Evolutionary conservation across 1,140 invertebrate genomes (phyloP).

Genomic region (Cydia strobilella): DNA sequence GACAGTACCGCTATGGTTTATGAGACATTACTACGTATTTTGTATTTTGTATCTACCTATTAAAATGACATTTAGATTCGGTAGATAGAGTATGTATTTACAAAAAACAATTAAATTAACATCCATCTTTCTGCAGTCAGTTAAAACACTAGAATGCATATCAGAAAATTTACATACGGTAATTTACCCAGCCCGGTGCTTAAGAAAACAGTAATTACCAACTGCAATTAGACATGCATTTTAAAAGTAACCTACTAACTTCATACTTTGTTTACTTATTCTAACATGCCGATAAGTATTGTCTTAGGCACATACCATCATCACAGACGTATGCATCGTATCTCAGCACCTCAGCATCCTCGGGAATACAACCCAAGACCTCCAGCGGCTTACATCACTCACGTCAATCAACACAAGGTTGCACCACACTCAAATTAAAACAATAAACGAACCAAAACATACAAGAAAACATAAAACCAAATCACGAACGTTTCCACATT

Average conservation of each 20-base stretch:
- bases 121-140: too few species aligned
- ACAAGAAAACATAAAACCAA: slow-evolving; percentile 41
- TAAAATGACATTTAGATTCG: too few species aligned
- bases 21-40: too few species aligned
- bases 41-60: too few species aligned
- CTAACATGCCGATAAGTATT: slow-evolving; percentile 5
- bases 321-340: slow-evolving; percentile 74
- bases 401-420: slow-evolving; percentile 69
- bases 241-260: slow-evolving; percentile 40
- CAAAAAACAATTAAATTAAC: too few species aligned
- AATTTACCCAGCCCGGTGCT: too few species aligned
- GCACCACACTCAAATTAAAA: slow-evolving; percentile 59
- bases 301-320: slow-evolving; percentile 65
- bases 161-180: too few species aligned
- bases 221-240: not conserved
- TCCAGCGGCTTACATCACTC: slow-evolving; percentile 69
- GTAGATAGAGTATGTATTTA: too few species aligned
- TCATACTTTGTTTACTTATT: slow-evolving; percentile 10
- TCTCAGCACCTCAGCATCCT: slow-evolving; percentile 45
- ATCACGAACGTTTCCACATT: slow-evolving; percentile 11
- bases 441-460: slow-evolving; percentile 41
- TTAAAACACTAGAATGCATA: too few species aligned
- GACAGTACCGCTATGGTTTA: too few species aligned
- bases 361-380: slow-evolving; percentile 66
- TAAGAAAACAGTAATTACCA: too few species aligned